Evolutionary conservation across 2,888 invertebrate genomes (phyloP).

Genomic region (Patella pellucida): DNA sequence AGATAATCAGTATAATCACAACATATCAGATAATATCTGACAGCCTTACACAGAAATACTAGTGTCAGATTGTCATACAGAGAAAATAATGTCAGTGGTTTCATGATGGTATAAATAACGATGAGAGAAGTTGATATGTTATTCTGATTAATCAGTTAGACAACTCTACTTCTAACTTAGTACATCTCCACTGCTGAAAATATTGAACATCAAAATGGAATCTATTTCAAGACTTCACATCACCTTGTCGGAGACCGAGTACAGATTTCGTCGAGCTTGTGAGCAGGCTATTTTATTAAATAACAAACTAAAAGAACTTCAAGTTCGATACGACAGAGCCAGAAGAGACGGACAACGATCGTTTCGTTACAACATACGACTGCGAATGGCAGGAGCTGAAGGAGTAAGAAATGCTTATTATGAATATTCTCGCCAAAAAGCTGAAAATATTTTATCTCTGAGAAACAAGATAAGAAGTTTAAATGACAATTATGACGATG

Average conservation of each 20-base stretch:
- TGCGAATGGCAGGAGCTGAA: conserved; percentile 15
- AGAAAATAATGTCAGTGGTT: too few species aligned
- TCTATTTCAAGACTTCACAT: not conserved
- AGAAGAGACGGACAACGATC: conserved; percentile 14
- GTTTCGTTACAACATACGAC: conserved; percentile 18
- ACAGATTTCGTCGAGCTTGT: conserved; percentile 16
- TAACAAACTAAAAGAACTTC: conserved; percentile 17
- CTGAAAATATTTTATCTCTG: conserved; percentile 9
- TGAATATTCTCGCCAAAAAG: conserved; percentile 19
- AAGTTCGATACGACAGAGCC: conserved; percentile 17
- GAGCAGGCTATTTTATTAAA: conserved; percentile 18
- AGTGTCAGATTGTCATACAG: too few species aligned
- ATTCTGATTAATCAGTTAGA: too few species aligned
- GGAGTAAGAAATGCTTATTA: conserved; percentile 23
- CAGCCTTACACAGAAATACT: too few species aligned
- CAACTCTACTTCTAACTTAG: too few species aligned
- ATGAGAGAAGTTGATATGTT: too few species aligned
- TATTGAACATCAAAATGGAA: not conserved
- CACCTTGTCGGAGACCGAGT: conserved; percentile 13
- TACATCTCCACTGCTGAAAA: too few species aligned
- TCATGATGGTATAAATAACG: too few species aligned
- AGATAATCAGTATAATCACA: too few species aligned
- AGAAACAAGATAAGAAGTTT: not conserved
- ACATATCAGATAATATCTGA: too few species aligned
- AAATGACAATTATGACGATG: too few species aligned